Conservation (phyloP, 2,797 vertebrate genomes). For the Picus viridis region DNA sequence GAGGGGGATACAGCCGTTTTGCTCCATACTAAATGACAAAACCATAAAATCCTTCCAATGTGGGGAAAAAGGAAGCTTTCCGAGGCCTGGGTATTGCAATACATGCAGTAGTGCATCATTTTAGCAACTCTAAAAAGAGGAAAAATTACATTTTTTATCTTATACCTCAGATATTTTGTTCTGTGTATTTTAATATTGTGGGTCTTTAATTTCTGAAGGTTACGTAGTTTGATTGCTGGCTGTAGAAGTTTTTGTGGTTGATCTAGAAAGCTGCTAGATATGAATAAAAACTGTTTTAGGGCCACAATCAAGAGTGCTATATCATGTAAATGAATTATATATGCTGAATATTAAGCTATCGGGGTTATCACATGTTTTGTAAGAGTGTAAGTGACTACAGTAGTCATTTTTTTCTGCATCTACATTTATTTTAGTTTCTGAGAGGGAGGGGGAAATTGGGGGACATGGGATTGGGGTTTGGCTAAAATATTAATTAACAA, state of each 20-base stretch:
- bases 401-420: constrained; percentile 84
- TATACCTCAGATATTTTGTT: constrained; percentile 99
- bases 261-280: constrained; percentile 92
- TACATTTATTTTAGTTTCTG: constrained; percentile 80
- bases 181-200: constrained; percentile 99
- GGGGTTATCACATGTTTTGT: constrained; percentile 90
- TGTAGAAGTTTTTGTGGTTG: constrained; percentile 93
- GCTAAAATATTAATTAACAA: constrained; percentile 73
- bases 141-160: constrained; percentile 97
- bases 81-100: constrained; percentile 97
- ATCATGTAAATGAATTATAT: constrained; percentile 92
- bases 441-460: constrained; percentile 69
- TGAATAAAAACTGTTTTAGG: constrained; percentile 87
- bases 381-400: constrained; percentile 89
- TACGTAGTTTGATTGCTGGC: constrained; percentile 91
- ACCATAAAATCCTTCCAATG: constrained; percentile 88
- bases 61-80: constrained; percentile 88
- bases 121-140: constrained; percentile 91
- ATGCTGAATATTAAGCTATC: constrained; percentile 88
- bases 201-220: constrained; percentile 96
- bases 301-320: constrained; percentile 88
- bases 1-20: constrained; percentile 99
- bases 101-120: constrained; percentile 95
- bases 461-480: constrained; percentile 69
- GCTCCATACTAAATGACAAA: constrained; percentile 96